Evolutionary conservation across 53 echinoderm and acorn worm genomes (phyloP).

Genomic region (Patiria pectinifera): DNA sequence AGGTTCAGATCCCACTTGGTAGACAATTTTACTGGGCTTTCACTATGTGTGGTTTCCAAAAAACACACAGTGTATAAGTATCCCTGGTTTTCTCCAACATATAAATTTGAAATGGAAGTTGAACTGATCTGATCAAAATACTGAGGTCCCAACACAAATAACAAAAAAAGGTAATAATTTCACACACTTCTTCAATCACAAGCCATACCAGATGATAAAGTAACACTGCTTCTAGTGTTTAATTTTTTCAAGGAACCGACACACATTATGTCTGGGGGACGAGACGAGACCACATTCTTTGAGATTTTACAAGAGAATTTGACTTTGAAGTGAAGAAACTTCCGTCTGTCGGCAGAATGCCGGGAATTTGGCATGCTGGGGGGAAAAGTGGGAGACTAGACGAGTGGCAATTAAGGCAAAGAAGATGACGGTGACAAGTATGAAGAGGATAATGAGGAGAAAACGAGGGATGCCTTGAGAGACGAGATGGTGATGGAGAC

Average conservation of each 20-base stretch:
- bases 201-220: background rate
- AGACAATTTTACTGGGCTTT: background rate
- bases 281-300: background rate
- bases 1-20: no score
- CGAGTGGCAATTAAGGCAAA: constrained; percentile 24
- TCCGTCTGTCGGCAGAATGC: constrained; percentile 36
- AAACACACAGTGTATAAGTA: background rate
- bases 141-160: background rate
- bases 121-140: background rate
- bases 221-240: no score
- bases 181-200: background rate
- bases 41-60: background rate
- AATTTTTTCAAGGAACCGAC: background rate
- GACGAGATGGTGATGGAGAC: constrained; percentile 23
- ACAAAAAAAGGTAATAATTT: background rate
- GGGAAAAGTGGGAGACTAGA: background rate
- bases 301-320: background rate
- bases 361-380: constrained; percentile 33
- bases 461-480: background rate
- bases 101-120: background rate
- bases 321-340: background rate
- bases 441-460: constrained; percentile 22
- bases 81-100: background rate
- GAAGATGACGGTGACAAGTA: background rate
- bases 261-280: background rate